Percentiles rank a stretch among this genome's conserved stretches.
Conservation (phyloP, 2,888 invertebrate species). For the Petrolisthes manimaculis region DNA sequence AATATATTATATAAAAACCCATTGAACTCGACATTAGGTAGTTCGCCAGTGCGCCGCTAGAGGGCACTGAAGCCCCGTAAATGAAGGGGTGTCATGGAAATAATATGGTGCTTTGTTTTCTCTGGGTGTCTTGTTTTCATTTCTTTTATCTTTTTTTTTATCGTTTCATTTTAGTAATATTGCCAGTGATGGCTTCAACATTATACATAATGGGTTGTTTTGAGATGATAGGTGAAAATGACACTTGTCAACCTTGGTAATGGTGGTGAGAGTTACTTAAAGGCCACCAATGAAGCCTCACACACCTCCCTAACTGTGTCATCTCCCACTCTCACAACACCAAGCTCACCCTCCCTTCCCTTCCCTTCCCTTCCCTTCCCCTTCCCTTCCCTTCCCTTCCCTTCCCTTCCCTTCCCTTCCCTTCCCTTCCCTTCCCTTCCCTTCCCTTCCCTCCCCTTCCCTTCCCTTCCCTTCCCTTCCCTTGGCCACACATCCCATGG, state of each 20-base stretch:
- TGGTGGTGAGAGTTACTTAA: background rate
- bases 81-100: slow-evolving; percentile 50
- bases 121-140: slow-evolving; percentile 60
- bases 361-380: too few species aligned
- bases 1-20: slow-evolving; percentile 41
- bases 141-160: too few species aligned
- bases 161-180: slow-evolving; percentile 41
- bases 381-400: too few species aligned
- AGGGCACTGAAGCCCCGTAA: slow-evolving; percentile 42
- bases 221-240: background rate
- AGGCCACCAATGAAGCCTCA: background rate
- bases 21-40: slow-evolving; percentile 58
- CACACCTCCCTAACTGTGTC: background rate
- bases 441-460: too few species aligned
- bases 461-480: too few species aligned
- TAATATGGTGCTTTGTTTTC: slow-evolving; percentile 63
- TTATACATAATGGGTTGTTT: slow-evolving; percentile 14
- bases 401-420: too few species aligned
- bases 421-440: too few species aligned
- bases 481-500: too few species aligned
- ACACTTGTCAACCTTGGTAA: background rate
- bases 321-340: background rate
- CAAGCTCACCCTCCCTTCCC: too few species aligned
- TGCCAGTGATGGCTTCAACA: slow-evolving; percentile 32
- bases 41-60: slow-evolving; percentile 52